A percentile compares a stretch with the other conserved stretches of the same genome.
Conservation (phyloP, 2,888 invertebrate species). For the Limnephilus lunatus region DNA sequence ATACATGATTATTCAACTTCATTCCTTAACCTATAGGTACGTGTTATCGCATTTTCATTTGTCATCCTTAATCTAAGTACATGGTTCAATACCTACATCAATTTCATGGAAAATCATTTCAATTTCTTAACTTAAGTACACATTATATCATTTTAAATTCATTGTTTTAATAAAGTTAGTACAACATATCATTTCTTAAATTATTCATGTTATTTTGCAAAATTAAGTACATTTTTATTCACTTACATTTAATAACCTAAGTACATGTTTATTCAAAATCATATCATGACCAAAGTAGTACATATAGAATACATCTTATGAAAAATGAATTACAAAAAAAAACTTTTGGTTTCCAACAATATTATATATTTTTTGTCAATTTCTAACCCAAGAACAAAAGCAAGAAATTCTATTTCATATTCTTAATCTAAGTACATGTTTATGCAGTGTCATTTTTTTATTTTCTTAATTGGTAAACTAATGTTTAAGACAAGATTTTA, state of each 20-base stretch:
- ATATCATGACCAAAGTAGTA: background rate
- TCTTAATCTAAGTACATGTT: background rate
- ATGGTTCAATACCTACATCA: background rate
- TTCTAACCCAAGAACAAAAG: background rate
- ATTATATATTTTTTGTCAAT: too few species aligned
- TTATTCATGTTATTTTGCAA: too few species aligned
- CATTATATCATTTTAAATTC: too few species aligned
- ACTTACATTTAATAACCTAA: background rate
- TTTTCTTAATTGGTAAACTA: too few species aligned
- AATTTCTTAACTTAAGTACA: too few species aligned
- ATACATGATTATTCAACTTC: background rate
- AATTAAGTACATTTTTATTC: background rate
- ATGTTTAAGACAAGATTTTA: too few species aligned
- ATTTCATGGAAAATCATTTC: too few species aligned
- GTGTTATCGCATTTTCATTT: background rate
- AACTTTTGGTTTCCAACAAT: background rate
- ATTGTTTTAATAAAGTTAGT: too few species aligned
- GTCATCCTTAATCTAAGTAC: background rate
- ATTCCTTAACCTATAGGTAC: too few species aligned
- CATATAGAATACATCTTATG: background rate
- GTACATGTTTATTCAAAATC: background rate
- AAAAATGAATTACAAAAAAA: background rate
- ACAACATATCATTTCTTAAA: too few species aligned
- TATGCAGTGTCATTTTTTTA: background rate
- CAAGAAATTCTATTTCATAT: background rate